Base-by-base conservation (phyloP, 35 echinoderm and acorn worm genomes). In the Apostichopus californicus region DNA sequence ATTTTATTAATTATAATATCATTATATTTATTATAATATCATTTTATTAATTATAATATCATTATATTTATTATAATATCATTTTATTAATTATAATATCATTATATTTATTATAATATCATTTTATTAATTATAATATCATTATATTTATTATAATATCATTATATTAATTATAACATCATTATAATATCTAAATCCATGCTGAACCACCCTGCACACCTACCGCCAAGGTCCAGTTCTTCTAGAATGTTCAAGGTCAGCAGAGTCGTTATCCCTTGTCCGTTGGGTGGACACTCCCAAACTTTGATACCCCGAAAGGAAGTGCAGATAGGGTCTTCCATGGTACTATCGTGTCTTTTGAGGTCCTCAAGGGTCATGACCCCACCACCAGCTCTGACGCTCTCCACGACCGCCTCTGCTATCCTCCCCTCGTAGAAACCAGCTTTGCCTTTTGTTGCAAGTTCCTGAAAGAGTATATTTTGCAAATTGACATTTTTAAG, bases 231-330 rank as follows among this genome's bases (percentile, higher is more conserved):
- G 77, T 97, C 79, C 56, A 90, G 61, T 26, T 89, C 90, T 24
- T 98, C 96, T 18, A 98, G 79, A 18, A 98, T 95, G 71, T 98
- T 98, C 8, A 98, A 86, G n/a, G 94, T 92, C 56, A 98, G 88
- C 14, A 98, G 65, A 23, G 92, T 90, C 1, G 94, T 92, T 52
- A 98, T 94, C 10, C 96, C 96, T 70, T 98, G 94, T 22, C 96
- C 96, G 78, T 87, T 98, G 5, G 96, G 96, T 58, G 96, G 94
- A 53, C 93, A 91, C 85, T 98, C 96, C 94, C 94, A 98, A 13
- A 98, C 58, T 21, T 75, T 57, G 2, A 90, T 77, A 13, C 96
- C 96, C 75, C 91, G 93, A 78, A 95, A 98, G 26, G 58, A 87
- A 4, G 83, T 92, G 26, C 18, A 94, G 55, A 98, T 98, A 18